Conservation (phyloP, 2,113 vertebrate species). For the Centrocercus urophasianus region DNA sequence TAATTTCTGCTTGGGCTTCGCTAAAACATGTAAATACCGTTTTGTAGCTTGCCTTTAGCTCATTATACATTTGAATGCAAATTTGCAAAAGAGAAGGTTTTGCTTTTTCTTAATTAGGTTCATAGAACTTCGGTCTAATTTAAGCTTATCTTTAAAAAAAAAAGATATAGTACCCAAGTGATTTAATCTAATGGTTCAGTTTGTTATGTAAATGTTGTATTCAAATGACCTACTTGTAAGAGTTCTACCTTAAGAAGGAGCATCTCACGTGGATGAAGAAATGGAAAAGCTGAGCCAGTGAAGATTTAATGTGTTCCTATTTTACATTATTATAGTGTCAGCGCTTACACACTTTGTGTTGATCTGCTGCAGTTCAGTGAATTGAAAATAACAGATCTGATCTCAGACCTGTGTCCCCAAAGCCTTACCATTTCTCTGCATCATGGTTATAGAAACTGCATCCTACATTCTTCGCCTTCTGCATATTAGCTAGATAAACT, state of each 20-base stretch:
- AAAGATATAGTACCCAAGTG: not conserved
- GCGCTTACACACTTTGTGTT: not conserved
- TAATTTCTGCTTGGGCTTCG: slow-evolving; percentile 9
- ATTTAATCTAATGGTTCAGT: not conserved
- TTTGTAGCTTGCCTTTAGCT: slow-evolving; percentile 12
- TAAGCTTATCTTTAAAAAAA: not conserved
- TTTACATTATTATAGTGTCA: not conserved
- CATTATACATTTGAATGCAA: slow-evolving; percentile 25
- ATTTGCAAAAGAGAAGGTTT: not conserved
- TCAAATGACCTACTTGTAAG: not conserved
- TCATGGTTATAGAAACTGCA: not conserved
- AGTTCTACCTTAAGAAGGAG: not conserved
- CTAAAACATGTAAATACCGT: not conserved
- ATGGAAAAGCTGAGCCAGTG: not conserved
- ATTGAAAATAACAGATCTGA: not conserved
- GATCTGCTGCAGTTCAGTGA: not conserved
- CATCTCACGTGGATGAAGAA: not conserved
- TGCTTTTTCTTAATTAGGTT: slow-evolving; percentile 1
- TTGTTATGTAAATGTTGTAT: not conserved
- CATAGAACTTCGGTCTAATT: slow-evolving; percentile 4
- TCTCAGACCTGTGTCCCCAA: not conserved
- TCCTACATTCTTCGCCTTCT: not conserved
- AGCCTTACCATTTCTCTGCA: not conserved
- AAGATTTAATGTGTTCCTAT: not conserved
- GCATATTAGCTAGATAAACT: not conserved